Percentiles rank a stretch among this genome's conserved stretches.
phyloP scores from a whole-genome alignment of 2,113 vertebrate species.

The Leptosomus discolor region DNA sequence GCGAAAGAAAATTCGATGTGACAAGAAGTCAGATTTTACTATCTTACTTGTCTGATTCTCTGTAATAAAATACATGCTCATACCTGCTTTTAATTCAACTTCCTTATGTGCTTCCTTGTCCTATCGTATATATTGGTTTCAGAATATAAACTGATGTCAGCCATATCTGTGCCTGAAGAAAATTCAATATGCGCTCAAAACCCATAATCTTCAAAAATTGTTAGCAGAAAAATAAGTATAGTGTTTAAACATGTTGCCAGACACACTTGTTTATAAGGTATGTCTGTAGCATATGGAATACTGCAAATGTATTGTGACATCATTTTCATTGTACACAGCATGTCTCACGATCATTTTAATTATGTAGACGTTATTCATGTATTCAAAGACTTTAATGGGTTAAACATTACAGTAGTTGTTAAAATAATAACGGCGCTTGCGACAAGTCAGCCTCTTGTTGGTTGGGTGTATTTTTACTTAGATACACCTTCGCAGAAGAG shows the following conservation, averaged over 20 bases:
- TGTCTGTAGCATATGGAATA: neutral
- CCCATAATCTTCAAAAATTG: neutral
- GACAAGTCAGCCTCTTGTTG: neutral
- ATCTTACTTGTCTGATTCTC: slow-evolving; percentile 55
- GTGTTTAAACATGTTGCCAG: slow-evolving; percentile 32
- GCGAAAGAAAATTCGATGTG: slow-evolving; percentile 65
- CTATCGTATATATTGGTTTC: slow-evolving; percentile 51
- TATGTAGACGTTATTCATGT: neutral
- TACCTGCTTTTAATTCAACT: slow-evolving; percentile 75
- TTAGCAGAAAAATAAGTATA: neutral
- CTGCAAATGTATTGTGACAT: neutral
- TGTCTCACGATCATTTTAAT: neutral
- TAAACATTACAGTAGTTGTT: neutral
- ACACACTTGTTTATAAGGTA: neutral
- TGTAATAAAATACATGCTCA: slow-evolving; percentile 71
- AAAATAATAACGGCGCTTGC: neutral
- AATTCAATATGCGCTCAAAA: slow-evolving; percentile 19
- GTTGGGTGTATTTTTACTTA: neutral
- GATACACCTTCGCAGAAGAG: neutral
- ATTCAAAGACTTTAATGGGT: neutral
- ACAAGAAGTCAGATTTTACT: slow-evolving; percentile 67
- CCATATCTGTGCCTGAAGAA: neutral
- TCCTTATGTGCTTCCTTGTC: slow-evolving; percentile 48
- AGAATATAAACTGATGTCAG: slow-evolving; percentile 50
- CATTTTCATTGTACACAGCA: neutral